Evolutionary conservation across 2,797 vertebrate species (phyloP), one percentile per base, ranked within the genome.

Genomic region (Hipposideros larvatus): DNA sequence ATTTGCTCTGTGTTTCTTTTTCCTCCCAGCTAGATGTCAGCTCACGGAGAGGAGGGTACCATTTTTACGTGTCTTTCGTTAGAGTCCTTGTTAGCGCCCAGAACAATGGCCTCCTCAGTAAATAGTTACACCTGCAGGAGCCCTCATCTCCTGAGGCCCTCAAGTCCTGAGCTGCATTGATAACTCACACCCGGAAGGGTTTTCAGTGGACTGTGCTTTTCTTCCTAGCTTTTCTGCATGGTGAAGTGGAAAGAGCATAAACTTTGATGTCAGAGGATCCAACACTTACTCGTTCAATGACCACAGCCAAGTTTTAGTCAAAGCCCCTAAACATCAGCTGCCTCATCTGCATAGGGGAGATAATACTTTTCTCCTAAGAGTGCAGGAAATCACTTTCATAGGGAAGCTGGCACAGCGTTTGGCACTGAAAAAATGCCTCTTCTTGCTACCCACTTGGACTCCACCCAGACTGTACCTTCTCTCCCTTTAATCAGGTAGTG

Each of bases 231-330:
- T 95, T 93, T 85, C 65, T 83, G 41, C 8, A 4, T 51, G 78
- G 77, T 46, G 1, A 28, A 75, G 41, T 92, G n/a, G 48, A 87
- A 97, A 87, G 57, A 94, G 21, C 65, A 87, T 79, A 65, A 87
- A 51, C 41, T 82, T 84, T 70, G 57, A 55, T 93, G 65, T 95
- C 90, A 80, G 91, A 94, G 82, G 66, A 86, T 59, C 85, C 11
- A 48, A 57, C 34, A 24, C 70, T 75, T 91, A 79, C 11, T 92
- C 37, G 34, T 87, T 59, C 82, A 96, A 53, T 83, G 68, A 77
- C 53, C 85, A 53, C 3, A 31, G 48, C 55, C 87, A 90, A 46
- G 55, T 96, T 87, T 90, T 46, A 31, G 88, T 93, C 59, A 71
- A 84, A 95, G 51, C 53, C 22, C 24, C 46, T 84, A 80, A 83